These are phyloP conservation scores for Sialia sialis DNA, from an alignment of 2,113 vertebrate species.

Conservation along the genomic window DNA sequence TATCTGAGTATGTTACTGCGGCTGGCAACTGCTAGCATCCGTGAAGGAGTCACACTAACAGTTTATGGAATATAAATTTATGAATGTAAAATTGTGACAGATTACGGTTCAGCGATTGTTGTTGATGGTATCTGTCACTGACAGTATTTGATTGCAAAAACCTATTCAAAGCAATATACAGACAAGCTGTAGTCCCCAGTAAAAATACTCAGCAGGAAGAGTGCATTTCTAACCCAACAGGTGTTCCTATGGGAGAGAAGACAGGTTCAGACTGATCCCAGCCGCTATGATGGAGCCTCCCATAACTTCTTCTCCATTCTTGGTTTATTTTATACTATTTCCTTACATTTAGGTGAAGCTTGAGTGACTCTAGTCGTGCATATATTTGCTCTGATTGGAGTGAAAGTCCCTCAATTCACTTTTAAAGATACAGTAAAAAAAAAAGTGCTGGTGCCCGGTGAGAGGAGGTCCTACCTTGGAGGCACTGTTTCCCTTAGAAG, in stretches of 20 bases:
- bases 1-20: not conserved
- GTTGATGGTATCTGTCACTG: not conserved
- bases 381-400: not conserved
- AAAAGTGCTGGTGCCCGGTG: too few species aligned
- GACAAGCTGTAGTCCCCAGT: not conserved
- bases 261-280: not conserved
- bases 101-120: not conserved
- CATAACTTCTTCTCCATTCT: not conserved
- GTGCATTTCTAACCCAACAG: not conserved
- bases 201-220: not conserved
- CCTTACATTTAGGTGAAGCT: not conserved
- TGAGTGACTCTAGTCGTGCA: not conserved
- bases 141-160: not conserved
- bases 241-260: not conserved
- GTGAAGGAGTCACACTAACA: not conserved
- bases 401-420: not conserved
- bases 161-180: not conserved
- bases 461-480: not conserved
- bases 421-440: not conserved
- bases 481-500: too few species aligned
- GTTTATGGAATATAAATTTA: not conserved
- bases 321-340: not conserved
- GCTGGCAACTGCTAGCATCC: not conserved
- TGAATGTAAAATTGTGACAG: not conserved
- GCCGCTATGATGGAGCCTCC: not conserved